Evolutionary conservation across 2,888 invertebrate species (phyloP).

Genomic region (Monopis laevigella): DNA sequence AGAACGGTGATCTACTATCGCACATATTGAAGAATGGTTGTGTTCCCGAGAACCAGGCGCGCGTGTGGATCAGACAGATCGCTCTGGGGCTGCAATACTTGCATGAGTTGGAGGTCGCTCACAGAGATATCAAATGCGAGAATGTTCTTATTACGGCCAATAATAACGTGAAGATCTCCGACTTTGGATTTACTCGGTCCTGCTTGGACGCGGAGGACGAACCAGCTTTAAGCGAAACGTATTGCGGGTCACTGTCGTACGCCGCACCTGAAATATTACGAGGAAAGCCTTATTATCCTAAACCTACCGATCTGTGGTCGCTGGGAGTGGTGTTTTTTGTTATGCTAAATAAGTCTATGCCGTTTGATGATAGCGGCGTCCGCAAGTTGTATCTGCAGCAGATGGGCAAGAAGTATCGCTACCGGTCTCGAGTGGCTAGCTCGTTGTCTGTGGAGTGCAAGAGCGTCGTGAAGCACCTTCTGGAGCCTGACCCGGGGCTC

Average conservation of each 20-base stretch:
- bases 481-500: conserved; percentile 74
- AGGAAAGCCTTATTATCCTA: conserved; percentile 77
- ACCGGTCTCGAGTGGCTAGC: conserved; percentile 69
- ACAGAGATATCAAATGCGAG: conserved; percentile 86
- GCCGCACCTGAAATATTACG: conserved; percentile 87
- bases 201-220: conserved; percentile 43
- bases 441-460: conserved; percentile 69
- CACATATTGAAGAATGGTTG: conserved; percentile 75
- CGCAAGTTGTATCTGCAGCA: conserved; percentile 73
- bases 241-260: conserved; percentile 88
- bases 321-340: conserved; percentile 83
- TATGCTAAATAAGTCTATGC: conserved; percentile 85
- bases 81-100: conserved; percentile 75
- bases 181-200: conserved; percentile 80
- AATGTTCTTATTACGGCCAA: conserved; percentile 77
- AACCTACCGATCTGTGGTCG: conserved; percentile 83
- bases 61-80: conserved; percentile 79
- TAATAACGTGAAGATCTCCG: conserved; percentile 81
- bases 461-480: conserved; percentile 66
- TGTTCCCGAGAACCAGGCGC: conserved; percentile 73
- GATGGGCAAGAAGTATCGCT: conserved; percentile 71
- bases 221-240: conserved; percentile 75
- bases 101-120: conserved; percentile 77
- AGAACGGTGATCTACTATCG: conserved; percentile 81
- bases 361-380: conserved; percentile 82